Percentiles rank a stretch among this genome's conserved stretches.
Conservation (phyloP, 2,113 vertebrate species). For the Catharus bicknelli region DNA sequence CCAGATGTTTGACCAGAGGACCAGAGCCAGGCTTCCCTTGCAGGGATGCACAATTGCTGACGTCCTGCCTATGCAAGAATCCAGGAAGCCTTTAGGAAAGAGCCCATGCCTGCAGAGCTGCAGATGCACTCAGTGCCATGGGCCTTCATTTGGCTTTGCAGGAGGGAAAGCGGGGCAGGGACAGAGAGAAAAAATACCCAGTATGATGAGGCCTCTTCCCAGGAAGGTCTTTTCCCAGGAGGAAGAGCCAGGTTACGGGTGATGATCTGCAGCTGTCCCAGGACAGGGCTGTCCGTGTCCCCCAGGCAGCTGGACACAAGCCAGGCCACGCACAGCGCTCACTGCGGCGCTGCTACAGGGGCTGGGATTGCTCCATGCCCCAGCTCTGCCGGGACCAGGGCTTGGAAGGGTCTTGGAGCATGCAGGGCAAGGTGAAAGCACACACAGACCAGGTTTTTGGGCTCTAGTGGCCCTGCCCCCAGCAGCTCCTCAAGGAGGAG, state of each 20-base stretch:
- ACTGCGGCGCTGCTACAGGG: rapidly evolving
- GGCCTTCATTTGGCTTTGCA: not conserved
- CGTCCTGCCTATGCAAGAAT: not conserved
- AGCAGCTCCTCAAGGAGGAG: not conserved
- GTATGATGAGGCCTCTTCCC: not conserved
- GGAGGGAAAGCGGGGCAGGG: not conserved
- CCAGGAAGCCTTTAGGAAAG: not conserved
- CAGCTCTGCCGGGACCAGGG: rapidly evolving
- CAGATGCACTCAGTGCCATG: rapidly evolving
- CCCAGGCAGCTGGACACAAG: not conserved
- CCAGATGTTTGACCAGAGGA: not conserved
- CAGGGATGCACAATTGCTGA: not conserved
- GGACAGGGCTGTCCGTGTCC: not conserved
- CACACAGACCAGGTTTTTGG: not conserved
- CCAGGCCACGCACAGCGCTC: rapidly evolving
- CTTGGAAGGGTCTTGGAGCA: not conserved
- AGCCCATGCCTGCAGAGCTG: not conserved
- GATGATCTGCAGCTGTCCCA: not conserved
- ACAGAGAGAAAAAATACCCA: not conserved
- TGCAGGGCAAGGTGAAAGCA: not conserved
- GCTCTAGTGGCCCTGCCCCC: not conserved
- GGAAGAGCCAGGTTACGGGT: rapidly evolving
- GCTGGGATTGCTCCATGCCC: not conserved
- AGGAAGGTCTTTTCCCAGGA: not conserved
- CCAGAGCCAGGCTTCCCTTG: not conserved